Percentiles rank a stretch among this genome's conserved stretches.
Evolutionary conservation across 2,888 invertebrate genomes (phyloP).

Genomic region (Drosophila eohydei): DNA sequence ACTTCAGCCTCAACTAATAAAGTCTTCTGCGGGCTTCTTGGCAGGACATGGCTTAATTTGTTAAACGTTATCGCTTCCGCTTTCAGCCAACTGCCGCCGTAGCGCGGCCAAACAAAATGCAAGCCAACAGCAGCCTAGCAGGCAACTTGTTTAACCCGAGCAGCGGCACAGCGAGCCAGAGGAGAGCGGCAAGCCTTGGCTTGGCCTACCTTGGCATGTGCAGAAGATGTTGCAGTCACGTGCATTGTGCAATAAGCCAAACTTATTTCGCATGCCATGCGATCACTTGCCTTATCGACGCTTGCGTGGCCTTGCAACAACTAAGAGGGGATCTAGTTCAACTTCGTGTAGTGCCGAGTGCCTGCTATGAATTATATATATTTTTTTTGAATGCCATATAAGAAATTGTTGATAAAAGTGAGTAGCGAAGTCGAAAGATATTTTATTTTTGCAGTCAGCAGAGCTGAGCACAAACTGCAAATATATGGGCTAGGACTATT

Average conservation of each 20-base stretch:
- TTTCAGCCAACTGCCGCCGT: conserved; percentile 53
- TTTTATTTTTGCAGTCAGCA: not conserved
- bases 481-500: too few species aligned
- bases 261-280: conserved; percentile 72
- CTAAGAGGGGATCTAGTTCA: conserved; percentile 2
- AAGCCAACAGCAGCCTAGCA: conserved; percentile 35
- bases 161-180: not conserved
- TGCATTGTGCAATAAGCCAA: conserved; percentile 71
- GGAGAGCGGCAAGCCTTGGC: not conserved
- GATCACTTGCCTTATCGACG: conserved; percentile 59
- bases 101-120: conserved; percentile 61
- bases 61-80: conserved; percentile 79
- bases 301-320: conserved; percentile 47
- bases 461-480: too few species aligned
- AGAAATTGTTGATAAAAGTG: not conserved
- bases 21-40: conserved; percentile 53
- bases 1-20: conserved; percentile 50
- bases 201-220: not conserved
- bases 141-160: conserved; percentile 33
- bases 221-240: conserved; percentile 58
- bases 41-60: conserved; percentile 77
- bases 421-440: not conserved
- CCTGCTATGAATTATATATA: not conserved
- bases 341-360: conserved; percentile 2
- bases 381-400: not conserved